Evolutionary conservation across 2,888 invertebrate genomes (phyloP).

Genomic region (Ophion obscuratus): DNA sequence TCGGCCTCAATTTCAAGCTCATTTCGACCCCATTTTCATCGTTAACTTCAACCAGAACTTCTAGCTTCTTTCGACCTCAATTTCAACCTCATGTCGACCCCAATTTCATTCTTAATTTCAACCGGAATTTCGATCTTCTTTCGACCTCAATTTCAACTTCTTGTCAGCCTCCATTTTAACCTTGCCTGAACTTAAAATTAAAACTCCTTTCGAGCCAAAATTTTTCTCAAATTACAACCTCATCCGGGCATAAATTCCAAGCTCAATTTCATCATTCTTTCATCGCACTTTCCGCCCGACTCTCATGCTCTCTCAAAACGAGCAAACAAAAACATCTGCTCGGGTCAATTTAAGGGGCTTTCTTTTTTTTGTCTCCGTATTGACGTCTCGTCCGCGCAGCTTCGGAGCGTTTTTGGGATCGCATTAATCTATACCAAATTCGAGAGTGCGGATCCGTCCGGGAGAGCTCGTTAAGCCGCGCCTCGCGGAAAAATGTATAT

Average conservation of each 20-base stretch:
- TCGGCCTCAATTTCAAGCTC: background rate
- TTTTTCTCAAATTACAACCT: background rate
- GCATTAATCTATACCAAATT: background rate
- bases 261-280: background rate
- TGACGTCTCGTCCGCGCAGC: conserved; percentile 18
- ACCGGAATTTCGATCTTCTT: too few species aligned
- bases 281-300: background rate
- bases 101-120: too few species aligned
- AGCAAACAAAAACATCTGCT: background rate
- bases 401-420: background rate
- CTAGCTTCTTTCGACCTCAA: too few species aligned
- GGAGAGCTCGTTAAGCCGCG: conserved; percentile 56
- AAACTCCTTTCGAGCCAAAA: background rate
- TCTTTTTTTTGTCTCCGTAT: background rate
- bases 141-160: background rate
- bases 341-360: conserved; percentile 10
- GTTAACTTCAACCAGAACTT: background rate
- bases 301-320: background rate
- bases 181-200: too few species aligned
- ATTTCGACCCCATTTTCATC: background rate
- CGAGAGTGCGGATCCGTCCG: conserved; percentile 13
- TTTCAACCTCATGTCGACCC: too few species aligned
- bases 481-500: conserved; percentile 44
- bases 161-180: background rate
- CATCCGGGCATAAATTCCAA: background rate